Percentiles rank a stretch among this genome's conserved stretches.
Conservation (phyloP, 2,797 vertebrate species). For the Hippopotamyrus pictus region DNA sequence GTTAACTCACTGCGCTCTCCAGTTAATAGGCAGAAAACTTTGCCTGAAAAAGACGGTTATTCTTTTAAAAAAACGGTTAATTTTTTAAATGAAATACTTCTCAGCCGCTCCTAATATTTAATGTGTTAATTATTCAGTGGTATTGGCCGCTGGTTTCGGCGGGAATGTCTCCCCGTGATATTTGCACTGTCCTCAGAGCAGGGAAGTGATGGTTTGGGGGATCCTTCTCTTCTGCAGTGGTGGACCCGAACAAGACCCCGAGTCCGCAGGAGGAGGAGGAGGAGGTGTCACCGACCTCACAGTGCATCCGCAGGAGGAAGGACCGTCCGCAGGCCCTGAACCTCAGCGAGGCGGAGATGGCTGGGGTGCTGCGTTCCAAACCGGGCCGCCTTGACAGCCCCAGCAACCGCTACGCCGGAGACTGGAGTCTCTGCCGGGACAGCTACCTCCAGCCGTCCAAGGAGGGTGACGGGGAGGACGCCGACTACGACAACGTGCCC, state of each 20-base stretch:
- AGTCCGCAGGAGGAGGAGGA: slow-evolving; percentile 28
- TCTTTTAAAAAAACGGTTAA: not conserved
- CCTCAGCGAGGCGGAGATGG: slow-evolving; percentile 61
- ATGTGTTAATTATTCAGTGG: not conserved
- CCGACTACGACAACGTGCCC: slow-evolving; percentile 80
- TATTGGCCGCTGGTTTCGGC: not conserved
- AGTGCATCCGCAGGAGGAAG: slow-evolving; percentile 71
- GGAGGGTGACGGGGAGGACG: slow-evolving; percentile 57
- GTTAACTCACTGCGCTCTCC: not conserved
- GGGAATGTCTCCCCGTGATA: not conserved
- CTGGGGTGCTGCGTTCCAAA: slow-evolving; percentile 71
- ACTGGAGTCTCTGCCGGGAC: slow-evolving; percentile 88
- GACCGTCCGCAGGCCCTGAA: slow-evolving; percentile 84
- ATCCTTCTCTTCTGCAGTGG: slow-evolving; percentile 52
- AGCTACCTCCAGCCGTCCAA: slow-evolving; percentile 64
- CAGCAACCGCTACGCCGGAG: slow-evolving; percentile 93
- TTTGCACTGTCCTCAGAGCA: not conserved
- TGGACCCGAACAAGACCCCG: slow-evolving; percentile 56
- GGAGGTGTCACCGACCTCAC: slow-evolving; percentile 45
- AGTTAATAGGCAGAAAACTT: not conserved
- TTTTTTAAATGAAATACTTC: not conserved
- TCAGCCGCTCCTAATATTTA: not conserved
- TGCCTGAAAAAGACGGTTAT: not conserved
- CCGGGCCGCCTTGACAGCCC: slow-evolving; percentile 85
- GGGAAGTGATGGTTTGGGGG: not conserved